Evolutionary conservation across 2,113 vertebrate species (phyloP), one percentile per base, ranked within the genome.

Genomic region (Puntigrus tetrazona): DNA sequence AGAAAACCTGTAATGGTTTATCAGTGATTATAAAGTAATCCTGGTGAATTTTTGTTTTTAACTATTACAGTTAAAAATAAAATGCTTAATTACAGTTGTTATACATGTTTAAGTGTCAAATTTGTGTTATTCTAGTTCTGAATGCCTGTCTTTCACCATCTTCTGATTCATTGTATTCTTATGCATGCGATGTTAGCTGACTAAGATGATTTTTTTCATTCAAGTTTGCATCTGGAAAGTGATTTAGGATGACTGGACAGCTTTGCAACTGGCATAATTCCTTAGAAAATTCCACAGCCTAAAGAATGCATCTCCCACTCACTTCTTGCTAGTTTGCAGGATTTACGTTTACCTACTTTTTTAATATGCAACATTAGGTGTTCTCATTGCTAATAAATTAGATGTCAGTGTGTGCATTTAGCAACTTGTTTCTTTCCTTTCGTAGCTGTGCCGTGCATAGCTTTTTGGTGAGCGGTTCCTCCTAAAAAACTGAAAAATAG

Each of bases 281-380:
- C 34, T 11, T 61, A 20, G 27, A 76, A 55, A 78, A 78, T 78
- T 78, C 76, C 52, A n/a, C 55, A 11, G 52, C n/a, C 55, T 72
- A n/a, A 25, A 43, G 38, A 72, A 72, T 3, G 11, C 34, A 0
- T 61, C 55, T 61, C 55, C 55, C 29, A 22, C 74, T 52, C 55
- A 61, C n/a, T 59, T 38, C 74, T 34, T 31, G 50, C 47, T 14
- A 0, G 1, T 34, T n/a, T 55, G 52, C n/a, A 18, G 59, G 76
- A 78, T 41, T 78, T 41, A 78, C n/a, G 7, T n/a, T 16, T 36
- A 16, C 22, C 8, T 34, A 14, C 36, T 77, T 57, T 41, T 76
- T 55, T 38, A 5, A n/a, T 34, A 34, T 7, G 52, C 31, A 16
- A 16, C 9, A n/a, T 69, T 36, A 22, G 50, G 50, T 55, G 52